Evolutionary conservation across 1,140 invertebrate species (phyloP), one percentile per base, ranked within the genome.

Genomic region (Drosophila micromelanica): DNA sequence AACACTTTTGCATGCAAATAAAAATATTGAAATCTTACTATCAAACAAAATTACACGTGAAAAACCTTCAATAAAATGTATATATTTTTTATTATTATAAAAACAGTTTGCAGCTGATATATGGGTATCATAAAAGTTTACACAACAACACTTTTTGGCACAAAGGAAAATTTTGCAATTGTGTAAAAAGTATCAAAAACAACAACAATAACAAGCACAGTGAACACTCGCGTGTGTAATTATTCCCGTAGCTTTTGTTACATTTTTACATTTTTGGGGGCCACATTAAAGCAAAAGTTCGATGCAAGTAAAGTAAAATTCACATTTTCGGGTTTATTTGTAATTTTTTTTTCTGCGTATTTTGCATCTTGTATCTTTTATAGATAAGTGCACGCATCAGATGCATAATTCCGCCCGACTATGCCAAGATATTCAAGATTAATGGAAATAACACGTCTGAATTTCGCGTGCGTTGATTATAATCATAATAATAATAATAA

Each of bases 361-460:
- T 27, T 27, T 12, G 15, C n/a, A 51, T 35, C 30, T 69, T 42
- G 43, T 69, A 60, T 78, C 32, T 38, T 49, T 51, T 27, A 4
- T 12, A 67, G 69, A 67, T 72, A 59, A 38, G 15, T 42, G 68
- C 62, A 65, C 62, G 69, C 69, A 52, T 57, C 9, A 13, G 8
- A 49, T 69, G 49, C 55, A 68, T 11, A 35, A 30, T 67, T 42
- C 61, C 69, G 61, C 43, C 45, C 32, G 42, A 7, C 23, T 6
- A 9, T 15, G 9, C 20, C 23, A 11, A 35, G 30, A 38, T 23
- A n/a, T n/a, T n/a, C n/a, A n/a, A n/a, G n/a, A n/a, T 64, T 27
- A 7, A 30, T 57, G 45, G 12, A 56, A 64, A 62, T 32, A 68
- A 69, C 82, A 87, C 82, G 82, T 78, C 61, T 68, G 55, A 59